Percentiles rank a stretch among this genome's conserved stretches.
These are phyloP conservation scores for Bufotes viridis DNA, from an alignment of 2,797 vertebrate genomes.

Conservation along the genomic window DNA sequence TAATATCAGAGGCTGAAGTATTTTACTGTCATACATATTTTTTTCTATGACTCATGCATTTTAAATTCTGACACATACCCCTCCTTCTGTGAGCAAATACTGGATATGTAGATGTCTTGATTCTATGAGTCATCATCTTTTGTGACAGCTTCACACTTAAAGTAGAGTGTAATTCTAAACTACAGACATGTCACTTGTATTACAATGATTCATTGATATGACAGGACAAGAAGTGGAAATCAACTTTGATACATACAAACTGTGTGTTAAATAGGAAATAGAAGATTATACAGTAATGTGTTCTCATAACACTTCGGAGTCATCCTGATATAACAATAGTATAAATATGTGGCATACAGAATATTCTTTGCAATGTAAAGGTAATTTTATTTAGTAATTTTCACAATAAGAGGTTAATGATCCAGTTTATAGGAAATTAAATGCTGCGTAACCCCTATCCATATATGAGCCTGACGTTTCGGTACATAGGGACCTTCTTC, in stretches of 20 bases:
- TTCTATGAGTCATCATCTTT: constrained; percentile 45
- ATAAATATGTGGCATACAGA: too few species aligned
- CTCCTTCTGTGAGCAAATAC: constrained; percentile 47
- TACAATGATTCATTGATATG: constrained; percentile 35
- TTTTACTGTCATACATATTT: constrained; percentile 30
- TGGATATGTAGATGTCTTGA: constrained; percentile 41
- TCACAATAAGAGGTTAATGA: too few species aligned
- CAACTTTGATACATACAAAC: not conserved
- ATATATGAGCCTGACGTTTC: too few species aligned
- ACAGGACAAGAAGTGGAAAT: constrained; percentile 3
- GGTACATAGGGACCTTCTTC: too few species aligned
- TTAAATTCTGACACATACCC: constrained; percentile 36
- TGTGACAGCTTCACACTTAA: constrained; percentile 46
- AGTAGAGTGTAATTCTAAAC: constrained; percentile 39
- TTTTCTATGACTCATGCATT: constrained; percentile 51
- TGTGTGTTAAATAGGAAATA: not conserved
- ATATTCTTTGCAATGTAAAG: too few species aligned
- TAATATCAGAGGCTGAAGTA: not conserved
- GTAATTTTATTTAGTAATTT: too few species aligned
- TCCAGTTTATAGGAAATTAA: too few species aligned
- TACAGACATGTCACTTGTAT: constrained; percentile 42
- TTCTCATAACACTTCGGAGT: not conserved
- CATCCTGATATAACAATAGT: not conserved
- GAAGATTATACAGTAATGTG: not conserved
- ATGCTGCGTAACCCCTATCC: too few species aligned